These are phyloP conservation scores for Arctia plantaginis DNA, from an alignment of 2,888 invertebrate genomes.

Conservation along the genomic window DNA sequence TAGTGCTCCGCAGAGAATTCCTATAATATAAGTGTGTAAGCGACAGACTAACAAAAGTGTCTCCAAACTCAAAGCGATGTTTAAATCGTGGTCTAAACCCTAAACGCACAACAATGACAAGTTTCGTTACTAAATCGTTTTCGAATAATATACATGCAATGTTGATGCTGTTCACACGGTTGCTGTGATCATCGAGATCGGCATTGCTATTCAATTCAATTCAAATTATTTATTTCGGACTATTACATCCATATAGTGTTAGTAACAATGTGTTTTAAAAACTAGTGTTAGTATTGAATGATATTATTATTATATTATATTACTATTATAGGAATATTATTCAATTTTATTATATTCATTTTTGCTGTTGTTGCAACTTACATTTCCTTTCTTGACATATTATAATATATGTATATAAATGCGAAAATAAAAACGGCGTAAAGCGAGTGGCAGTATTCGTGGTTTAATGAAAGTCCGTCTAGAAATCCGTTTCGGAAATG, in stretches of 20 bases:
- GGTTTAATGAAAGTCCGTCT: slow-evolving; percentile 77
- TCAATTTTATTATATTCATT: neutral
- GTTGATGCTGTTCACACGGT: too few species aligned
- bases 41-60: neutral
- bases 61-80: too few species aligned
- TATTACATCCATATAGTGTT: too few species aligned
- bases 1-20: neutral
- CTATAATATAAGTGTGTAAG: neutral
- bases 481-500: slow-evolving; percentile 75
- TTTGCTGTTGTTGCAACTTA: too few species aligned
- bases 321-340: neutral
- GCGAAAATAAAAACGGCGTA: slow-evolving; percentile 55
- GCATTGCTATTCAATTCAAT: too few species aligned
- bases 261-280: too few species aligned
- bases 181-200: neutral
- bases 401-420: slow-evolving; percentile 22
- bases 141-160: too few species aligned
- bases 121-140: too few species aligned
- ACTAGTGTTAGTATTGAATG: too few species aligned
- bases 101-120: neutral
- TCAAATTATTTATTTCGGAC: too few species aligned
- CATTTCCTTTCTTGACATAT: slow-evolving; percentile 25
- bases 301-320: too few species aligned
- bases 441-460: slow-evolving; percentile 62
- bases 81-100: neutral